These are phyloP conservation scores for Gallinago undulata DNA, from an alignment of 2,113 vertebrate genomes.

Conservation along the genomic window DNA sequence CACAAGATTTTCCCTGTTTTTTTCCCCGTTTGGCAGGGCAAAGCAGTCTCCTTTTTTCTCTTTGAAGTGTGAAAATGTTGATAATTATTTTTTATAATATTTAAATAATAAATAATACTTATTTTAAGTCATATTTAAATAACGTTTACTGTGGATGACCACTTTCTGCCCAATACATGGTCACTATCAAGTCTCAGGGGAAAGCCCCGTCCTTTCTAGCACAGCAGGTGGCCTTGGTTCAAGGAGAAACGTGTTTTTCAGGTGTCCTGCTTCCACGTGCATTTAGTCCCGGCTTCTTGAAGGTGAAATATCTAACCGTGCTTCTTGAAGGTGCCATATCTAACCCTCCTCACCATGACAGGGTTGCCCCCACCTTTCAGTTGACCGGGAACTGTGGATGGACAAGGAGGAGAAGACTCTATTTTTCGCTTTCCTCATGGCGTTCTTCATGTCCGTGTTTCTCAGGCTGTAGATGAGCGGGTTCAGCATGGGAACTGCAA, in stretches of 20 bases:
- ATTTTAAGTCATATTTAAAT: too few species aligned
- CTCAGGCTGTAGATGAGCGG: not conserved
- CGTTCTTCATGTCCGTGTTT: not conserved
- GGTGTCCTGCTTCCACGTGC: not conserved
- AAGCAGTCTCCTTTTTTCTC: not conserved
- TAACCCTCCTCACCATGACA: not conserved
- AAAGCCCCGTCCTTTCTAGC: not conserved
- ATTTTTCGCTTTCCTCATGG: not conserved
- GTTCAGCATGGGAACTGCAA: not conserved
- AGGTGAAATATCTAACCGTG: not conserved
- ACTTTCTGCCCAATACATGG: not conserved
- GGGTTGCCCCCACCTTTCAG: not conserved
- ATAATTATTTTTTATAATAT: not conserved
- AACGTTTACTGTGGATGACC: too few species aligned
- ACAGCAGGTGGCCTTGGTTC: not conserved
- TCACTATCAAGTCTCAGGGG: not conserved
- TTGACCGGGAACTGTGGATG: fast-evolving
- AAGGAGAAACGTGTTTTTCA: not conserved
- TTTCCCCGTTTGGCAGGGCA: not conserved
- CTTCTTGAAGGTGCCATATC: not conserved
- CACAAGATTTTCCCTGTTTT: too few species aligned
- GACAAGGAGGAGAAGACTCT: not conserved
- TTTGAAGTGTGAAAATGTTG: not conserved
- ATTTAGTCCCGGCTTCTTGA: not conserved
- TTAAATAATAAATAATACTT: not conserved